Percentiles rank a stretch among this genome's conserved stretches.
These are phyloP conservation scores for Watsonalla cultraria DNA, from an alignment of 2,888 invertebrate species.

Conservation along the genomic window DNA sequence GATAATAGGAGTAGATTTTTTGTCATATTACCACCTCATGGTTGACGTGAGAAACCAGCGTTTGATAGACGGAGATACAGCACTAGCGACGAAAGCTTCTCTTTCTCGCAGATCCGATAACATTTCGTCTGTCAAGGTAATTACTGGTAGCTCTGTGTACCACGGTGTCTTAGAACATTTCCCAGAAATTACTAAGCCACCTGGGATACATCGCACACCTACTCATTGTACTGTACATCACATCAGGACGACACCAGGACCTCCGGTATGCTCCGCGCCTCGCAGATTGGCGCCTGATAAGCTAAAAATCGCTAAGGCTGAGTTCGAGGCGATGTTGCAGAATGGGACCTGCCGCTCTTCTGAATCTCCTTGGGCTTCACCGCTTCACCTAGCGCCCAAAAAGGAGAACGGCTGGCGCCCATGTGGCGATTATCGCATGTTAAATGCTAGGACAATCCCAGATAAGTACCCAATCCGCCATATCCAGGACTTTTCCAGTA, in stretches of 20 bases:
- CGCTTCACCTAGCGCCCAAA: constrained; percentile 38
- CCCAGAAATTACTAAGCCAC: no score
- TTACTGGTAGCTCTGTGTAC: no score
- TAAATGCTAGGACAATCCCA: constrained; percentile 35
- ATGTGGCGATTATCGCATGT: constrained; percentile 39
- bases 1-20: constrained; percentile 39
- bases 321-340: background rate
- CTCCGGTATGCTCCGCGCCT: no score
- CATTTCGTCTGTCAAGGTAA: no score
- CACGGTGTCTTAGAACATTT: no score
- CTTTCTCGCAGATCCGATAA: no score
- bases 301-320: no score
- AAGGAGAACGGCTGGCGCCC: constrained; percentile 32
- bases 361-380: constrained; percentile 29
- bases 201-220: no score
- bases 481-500: constrained; percentile 13
- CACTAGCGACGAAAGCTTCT: background rate
- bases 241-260: no score
- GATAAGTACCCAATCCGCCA: constrained; percentile 31
- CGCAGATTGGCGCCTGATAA: no score
- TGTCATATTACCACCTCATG: constrained; percentile 28
- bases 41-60: constrained; percentile 26
- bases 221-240: no score
- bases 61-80: constrained; percentile 12
- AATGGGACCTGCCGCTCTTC: background rate